Evolutionary conservation across 2,113 vertebrate species (phyloP).

Genomic region (Neofelis nebulosa): DNA sequence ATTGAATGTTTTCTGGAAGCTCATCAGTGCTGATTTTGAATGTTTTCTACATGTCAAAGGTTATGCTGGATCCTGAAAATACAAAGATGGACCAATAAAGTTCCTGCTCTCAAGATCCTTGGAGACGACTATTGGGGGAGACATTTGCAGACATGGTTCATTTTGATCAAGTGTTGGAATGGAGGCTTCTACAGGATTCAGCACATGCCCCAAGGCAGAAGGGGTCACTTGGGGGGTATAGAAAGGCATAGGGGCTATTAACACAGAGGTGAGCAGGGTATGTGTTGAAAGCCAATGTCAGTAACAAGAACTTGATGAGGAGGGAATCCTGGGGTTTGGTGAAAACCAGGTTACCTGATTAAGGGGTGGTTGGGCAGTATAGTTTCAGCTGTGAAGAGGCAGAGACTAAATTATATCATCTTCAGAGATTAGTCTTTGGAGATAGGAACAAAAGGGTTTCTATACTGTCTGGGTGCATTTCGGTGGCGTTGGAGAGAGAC

Average conservation of each 20-base stretch:
- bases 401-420: background rate
- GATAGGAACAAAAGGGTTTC: background rate
- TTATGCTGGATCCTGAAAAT: background rate
- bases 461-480: background rate
- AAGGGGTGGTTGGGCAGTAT: background rate
- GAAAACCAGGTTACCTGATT: background rate
- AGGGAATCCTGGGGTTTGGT: background rate
- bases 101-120: background rate
- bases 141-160: background rate
- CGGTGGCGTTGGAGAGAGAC: too few relatives aligned
- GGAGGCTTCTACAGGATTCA: background rate
- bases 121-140: background rate
- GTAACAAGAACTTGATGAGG: background rate
- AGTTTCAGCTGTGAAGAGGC: background rate
- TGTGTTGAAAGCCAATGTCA: background rate
- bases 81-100: background rate
- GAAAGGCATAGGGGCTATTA: background rate
- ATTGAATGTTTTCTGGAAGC: background rate
- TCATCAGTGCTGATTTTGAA: background rate
- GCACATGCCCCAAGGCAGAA: background rate
- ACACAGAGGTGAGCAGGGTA: background rate
- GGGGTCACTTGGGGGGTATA: background rate
- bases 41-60: background rate
- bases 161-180: background rate
- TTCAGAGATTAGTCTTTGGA: background rate